Evolutionary conservation across 1,140 invertebrate genomes (phyloP).

Genomic region (Micrasema longulum): DNA sequence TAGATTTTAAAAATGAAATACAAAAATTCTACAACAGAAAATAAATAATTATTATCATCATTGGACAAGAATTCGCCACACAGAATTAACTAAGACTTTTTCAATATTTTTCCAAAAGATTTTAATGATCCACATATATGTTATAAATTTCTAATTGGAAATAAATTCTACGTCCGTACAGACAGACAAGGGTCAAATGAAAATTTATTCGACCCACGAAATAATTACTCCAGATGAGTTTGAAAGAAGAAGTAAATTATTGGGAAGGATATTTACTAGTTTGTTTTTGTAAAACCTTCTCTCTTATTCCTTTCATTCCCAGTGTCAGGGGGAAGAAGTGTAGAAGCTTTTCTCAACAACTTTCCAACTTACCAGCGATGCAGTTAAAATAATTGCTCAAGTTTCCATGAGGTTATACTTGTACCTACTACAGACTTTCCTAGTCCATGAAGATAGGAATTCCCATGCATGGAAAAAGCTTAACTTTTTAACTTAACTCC

Average conservation of each 20-base stretch:
- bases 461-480: too few species aligned
- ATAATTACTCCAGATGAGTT: slow-evolving; percentile 21
- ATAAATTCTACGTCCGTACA: slow-evolving; percentile 1
- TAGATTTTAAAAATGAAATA: too few species aligned
- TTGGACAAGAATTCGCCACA: too few species aligned
- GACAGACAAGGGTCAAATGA: slow-evolving; percentile 2
- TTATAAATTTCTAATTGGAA: too few species aligned
- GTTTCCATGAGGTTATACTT: slow-evolving; percentile 33
- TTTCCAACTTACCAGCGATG: slow-evolving; percentile 40
- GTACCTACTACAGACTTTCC: slow-evolving; percentile 1
- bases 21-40: too few species aligned
- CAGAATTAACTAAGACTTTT: too few species aligned
- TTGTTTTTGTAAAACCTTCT: slow-evolving; percentile 45
- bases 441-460: slow-evolving; percentile 10
- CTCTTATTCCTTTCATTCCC: slow-evolving; percentile 40
- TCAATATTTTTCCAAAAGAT: too few species aligned
- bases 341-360: slow-evolving; percentile 25
- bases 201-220: slow-evolving; percentile 22
- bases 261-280: slow-evolving; percentile 48
- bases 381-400: slow-evolving; percentile 45
- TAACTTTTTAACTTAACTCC: too few species aligned
- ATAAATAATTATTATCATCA: too few species aligned
- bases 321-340: slow-evolving; percentile 13
- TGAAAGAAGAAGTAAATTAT: slow-evolving; percentile 10
- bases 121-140: too few species aligned